A percentile compares a stretch with the other conserved stretches of the same genome.
Evolutionary conservation across 2,888 invertebrate genomes (phyloP).

Genomic region (Tetanocera ferruginea): DNA sequence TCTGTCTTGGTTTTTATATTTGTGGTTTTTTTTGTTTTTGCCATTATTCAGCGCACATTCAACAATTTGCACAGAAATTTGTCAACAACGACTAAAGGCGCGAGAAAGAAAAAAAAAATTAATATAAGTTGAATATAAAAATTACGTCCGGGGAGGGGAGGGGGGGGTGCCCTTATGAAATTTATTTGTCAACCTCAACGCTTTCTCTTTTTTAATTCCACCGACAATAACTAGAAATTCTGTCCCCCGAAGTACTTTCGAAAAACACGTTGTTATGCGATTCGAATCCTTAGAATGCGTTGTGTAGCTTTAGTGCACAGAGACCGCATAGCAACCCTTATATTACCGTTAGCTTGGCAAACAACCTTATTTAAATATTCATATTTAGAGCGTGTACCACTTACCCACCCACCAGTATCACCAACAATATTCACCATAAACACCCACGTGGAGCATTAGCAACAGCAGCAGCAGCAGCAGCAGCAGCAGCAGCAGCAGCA

Average conservation of each 20-base stretch:
- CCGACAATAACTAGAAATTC: neutral
- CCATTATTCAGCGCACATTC: constrained; percentile 3
- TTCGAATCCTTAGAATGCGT: neutral
- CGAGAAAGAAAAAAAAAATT: constrained; percentile 18
- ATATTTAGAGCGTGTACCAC: neutral
- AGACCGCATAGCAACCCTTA: constrained; percentile 2
- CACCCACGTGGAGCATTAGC: constrained; percentile 1
- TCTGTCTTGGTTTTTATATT: constrained; percentile 13
- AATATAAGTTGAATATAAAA: constrained; percentile 18
- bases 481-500: constrained; percentile 2
- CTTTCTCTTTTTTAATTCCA: constrained; percentile 33
- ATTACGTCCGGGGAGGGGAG: constrained; percentile 12
- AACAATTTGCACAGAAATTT: constrained; percentile 16
- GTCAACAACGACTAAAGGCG: constrained; percentile 13
- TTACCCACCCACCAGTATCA: neutral
- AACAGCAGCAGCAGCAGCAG: neutral
- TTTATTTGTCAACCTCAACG: constrained; percentile 52
- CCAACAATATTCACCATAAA: neutral
- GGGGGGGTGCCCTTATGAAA: constrained; percentile 38
- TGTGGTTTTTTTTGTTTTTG: neutral
- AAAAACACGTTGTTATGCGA: constrained; percentile 5
- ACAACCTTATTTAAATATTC: neutral
- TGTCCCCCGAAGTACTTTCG: neutral
- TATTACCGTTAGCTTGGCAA: neutral
- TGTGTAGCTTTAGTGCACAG: neutral